These are phyloP conservation scores for Nothobranchius furzeri DNA, from an alignment of 2,113 vertebrate genomes.

Conservation along the genomic window DNA sequence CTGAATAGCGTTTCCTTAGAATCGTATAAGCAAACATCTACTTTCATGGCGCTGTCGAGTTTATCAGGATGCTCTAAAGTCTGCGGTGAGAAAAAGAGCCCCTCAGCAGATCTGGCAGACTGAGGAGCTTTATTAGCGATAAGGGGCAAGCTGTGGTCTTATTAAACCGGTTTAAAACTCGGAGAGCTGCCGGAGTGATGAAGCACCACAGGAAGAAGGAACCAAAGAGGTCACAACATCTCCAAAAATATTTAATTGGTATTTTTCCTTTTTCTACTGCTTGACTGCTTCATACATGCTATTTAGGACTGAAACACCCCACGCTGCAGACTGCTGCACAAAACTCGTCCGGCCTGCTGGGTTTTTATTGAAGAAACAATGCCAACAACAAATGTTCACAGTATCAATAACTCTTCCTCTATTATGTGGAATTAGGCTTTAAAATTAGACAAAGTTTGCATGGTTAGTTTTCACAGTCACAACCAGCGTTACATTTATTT, in stretches of 20 bases:
- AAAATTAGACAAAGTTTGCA: no score
- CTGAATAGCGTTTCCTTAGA: not conserved
- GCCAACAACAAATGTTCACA: no score
- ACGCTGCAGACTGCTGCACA: constrained; percentile 30
- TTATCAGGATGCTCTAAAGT: not conserved
- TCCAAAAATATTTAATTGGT: constrained; percentile 67
- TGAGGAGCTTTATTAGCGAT: constrained; percentile 67
- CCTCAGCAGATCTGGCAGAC: constrained; percentile 61
- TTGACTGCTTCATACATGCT: constrained; percentile 23
- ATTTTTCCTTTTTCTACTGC: constrained; percentile 31
- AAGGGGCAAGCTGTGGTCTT: constrained; percentile 58
- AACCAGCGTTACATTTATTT: no score
- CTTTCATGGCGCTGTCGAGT: constrained; percentile 12
- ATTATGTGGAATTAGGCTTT: no score
- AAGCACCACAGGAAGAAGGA: constrained; percentile 49
- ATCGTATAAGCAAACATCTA: not conserved
- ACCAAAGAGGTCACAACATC: constrained; percentile 57
- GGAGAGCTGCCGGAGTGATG: constrained; percentile 54
- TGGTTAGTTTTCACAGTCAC: no score
- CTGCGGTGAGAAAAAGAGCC: constrained; percentile 1
- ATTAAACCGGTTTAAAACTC: constrained; percentile 62
- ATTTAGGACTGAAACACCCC: constrained; percentile 22
- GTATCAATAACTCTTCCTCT: no score
- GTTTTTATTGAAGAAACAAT: no score
- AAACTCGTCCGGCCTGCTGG: constrained; percentile 1